Conservation (phyloP, 92 coral and sea anemone genomes). For the Phenganax subtilis region DNA sequence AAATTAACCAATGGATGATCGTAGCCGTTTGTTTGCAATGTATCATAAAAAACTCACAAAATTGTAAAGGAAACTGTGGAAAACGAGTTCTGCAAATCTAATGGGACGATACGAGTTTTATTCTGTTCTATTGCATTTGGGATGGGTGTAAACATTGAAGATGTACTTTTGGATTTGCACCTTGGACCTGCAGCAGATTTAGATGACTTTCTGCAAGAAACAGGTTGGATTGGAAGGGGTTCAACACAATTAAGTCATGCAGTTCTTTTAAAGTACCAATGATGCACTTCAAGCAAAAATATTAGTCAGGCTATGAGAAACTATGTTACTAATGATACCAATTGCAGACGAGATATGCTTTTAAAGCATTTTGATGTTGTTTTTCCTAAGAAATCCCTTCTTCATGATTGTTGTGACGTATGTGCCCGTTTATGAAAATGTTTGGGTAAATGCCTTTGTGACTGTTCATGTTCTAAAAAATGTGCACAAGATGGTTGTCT, state of each 20-base stretch:
- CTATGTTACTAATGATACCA: conserved; percentile 38
- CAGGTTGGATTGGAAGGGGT: conserved; percentile 54
- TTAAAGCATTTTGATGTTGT: not conserved
- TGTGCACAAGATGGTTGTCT: not conserved
- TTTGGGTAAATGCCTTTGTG: conserved; percentile 23
- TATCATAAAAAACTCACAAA: conserved; percentile 48
- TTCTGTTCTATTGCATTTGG: conserved; percentile 63
- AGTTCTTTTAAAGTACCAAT: conserved; percentile 44
- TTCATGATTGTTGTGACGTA: conserved; percentile 55
- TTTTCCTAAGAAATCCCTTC: conserved; percentile 6
- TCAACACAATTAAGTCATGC: conserved; percentile 47
- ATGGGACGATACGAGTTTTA: conserved; percentile 48
- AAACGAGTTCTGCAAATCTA: conserved; percentile 47
- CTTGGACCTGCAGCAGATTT: conserved; percentile 53
- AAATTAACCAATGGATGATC: conserved; percentile 49
- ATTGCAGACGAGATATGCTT: conserved; percentile 27
- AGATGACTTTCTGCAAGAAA: conserved; percentile 59
- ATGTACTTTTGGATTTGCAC: conserved; percentile 33
- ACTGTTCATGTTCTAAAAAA: too few relatives aligned
- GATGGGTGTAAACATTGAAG: conserved; percentile 51
- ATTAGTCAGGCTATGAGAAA: conserved; percentile 46
- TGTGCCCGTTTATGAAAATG: conserved; percentile 51
- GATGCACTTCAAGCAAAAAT: conserved; percentile 40
- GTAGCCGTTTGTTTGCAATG: conserved; percentile 52
- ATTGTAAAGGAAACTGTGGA: conserved; percentile 49